Evolutionary conservation across 2,888 invertebrate species (phyloP).

Genomic region (Campoletis raptor): DNA sequence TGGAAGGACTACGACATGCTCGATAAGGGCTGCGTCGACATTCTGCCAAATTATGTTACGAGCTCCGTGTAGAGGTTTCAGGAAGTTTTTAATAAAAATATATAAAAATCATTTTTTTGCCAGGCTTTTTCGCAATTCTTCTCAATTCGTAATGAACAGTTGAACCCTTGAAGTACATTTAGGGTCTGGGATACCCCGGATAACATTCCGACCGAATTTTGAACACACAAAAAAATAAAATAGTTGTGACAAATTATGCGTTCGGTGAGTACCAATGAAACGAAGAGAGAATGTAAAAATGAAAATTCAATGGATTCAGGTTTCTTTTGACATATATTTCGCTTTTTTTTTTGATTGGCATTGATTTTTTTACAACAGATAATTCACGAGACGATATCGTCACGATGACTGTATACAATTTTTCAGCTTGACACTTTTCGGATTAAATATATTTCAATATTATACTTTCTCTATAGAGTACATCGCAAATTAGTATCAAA

Average conservation of each 20-base stretch:
- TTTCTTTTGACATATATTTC: not conserved
- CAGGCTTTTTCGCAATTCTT: not conserved
- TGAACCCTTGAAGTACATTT: not conserved
- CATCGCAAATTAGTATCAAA: conserved; percentile 27
- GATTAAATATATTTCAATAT: conserved; percentile 54
- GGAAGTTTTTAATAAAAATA: conserved; percentile 61
- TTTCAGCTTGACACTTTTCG: conserved; percentile 5
- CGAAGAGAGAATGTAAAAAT: not conserved
- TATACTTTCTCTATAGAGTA: conserved; percentile 32
- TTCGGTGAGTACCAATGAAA: not conserved
- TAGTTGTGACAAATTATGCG: not conserved
- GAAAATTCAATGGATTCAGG: not conserved
- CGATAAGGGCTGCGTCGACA: conserved; percentile 53
- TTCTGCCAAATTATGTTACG: conserved; percentile 49
- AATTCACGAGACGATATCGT: conserved; percentile 57
- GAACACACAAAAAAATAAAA: too few relatives aligned
- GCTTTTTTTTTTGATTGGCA: not conserved
- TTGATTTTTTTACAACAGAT: conserved; percentile 46
- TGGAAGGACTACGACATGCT: conserved; percentile 14
- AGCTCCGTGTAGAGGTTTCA: conserved; percentile 53
- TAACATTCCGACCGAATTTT: too few relatives aligned
- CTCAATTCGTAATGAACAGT: not conserved
- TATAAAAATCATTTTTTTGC: not conserved
- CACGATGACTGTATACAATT: conserved; percentile 47
- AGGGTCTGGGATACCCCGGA: too few relatives aligned